Evolutionary conservation across 2,113 vertebrate genomes (phyloP).

Genomic region (Elachura formosa): DNA sequence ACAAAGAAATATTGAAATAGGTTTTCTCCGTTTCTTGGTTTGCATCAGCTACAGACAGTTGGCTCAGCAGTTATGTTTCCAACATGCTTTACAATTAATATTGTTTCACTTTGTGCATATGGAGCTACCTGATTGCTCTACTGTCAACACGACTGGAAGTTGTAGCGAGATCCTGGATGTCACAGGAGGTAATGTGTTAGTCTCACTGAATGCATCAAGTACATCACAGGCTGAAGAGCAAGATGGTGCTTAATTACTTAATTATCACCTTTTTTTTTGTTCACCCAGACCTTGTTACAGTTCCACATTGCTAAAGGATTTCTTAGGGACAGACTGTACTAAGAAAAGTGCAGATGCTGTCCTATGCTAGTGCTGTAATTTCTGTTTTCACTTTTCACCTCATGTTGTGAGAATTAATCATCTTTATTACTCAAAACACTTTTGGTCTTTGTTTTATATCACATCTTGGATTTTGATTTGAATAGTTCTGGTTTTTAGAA

Average conservation of each 20-base stretch:
- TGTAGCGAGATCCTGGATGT: not conserved
- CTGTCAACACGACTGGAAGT: not conserved
- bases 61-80: not conserved
- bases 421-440: not conserved
- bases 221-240: not conserved
- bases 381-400: not conserved
- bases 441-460: not conserved
- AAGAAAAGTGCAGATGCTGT: not conserved
- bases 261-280: not conserved
- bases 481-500: not conserved
- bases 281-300: not conserved
- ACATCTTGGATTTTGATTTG: not conserved
- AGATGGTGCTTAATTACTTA: conserved; percentile 33
- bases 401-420: not conserved
- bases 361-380: not conserved
- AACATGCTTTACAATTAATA: not conserved
- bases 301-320: not conserved
- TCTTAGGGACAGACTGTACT: not conserved
- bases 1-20: not conserved
- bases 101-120: not conserved
- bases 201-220: not conserved
- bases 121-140: not conserved
- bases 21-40: not conserved
- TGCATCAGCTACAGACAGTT: not conserved
- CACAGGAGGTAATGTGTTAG: not conserved